phyloP scores from a whole-genome alignment of 2,888 invertebrate genomes.

The Chironomus tentans region DNA sequence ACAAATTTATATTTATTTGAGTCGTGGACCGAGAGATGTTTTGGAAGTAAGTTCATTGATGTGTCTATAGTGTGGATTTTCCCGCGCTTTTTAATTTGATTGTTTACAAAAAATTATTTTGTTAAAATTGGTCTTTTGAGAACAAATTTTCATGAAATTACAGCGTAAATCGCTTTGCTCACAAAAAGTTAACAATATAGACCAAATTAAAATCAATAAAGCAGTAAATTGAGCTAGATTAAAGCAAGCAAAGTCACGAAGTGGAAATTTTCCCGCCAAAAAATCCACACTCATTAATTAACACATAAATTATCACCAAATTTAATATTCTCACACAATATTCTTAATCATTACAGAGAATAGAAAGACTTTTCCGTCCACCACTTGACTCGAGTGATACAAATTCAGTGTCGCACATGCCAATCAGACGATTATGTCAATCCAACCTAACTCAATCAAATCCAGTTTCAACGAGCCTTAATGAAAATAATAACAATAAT shows the following conservation, averaged over 20 bases:
- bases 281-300: no score
- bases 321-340: background rate
- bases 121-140: no score
- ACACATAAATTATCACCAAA: no score
- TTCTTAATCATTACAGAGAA: conserved; percentile 50
- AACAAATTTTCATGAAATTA: no score
- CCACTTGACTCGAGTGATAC: conserved; percentile 44
- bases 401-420: background rate
- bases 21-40: conserved; percentile 75
- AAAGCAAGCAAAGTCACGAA: no score
- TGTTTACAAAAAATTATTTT: no score
- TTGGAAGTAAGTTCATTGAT: conserved; percentile 59
- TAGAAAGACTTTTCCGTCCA: conserved; percentile 75
- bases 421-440: conserved; percentile 3
- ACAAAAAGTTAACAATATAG: background rate
- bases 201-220: background rate
- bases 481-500: background rate
- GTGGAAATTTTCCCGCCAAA: no score
- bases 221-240: no score
- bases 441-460: conserved; percentile 29
- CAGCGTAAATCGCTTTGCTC: background rate
- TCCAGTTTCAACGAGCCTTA: conserved; percentile 27
- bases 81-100: no score
- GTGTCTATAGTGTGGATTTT: no score
- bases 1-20: conserved; percentile 67